Conservation (phyloP, 2,113 vertebrate species). For the Alethe diademata region DNA sequence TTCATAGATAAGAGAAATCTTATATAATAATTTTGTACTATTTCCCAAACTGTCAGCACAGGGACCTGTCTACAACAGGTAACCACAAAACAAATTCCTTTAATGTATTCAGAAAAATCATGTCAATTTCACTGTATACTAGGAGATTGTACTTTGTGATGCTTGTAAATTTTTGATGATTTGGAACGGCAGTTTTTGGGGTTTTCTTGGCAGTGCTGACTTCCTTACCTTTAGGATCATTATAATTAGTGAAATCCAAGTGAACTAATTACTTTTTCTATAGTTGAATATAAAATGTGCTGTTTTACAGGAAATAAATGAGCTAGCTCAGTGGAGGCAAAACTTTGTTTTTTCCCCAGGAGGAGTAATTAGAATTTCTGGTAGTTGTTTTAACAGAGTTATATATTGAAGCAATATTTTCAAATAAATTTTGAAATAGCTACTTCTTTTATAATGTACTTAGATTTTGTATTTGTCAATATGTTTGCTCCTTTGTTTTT, state of each 20-base stretch:
- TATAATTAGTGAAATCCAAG: background rate
- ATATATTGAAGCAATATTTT: background rate
- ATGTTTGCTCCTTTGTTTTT: background rate
- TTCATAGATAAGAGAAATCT: background rate
- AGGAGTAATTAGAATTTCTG: background rate
- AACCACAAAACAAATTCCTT: background rate
- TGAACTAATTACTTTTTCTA: background rate
- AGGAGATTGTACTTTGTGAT: background rate
- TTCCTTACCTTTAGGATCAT: background rate
- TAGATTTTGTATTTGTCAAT: background rate
- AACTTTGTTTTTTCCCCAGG: background rate
- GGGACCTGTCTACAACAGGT: background rate
- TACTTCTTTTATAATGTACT: background rate
- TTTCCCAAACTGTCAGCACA: background rate
- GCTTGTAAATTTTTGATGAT: background rate
- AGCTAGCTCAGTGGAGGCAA: background rate
- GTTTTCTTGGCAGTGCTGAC: background rate
- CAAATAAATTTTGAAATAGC: background rate
- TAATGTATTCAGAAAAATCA: background rate
- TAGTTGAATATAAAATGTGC: background rate
- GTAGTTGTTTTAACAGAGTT: background rate
- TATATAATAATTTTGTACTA: rapidly evolving
- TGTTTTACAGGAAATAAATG: background rate
- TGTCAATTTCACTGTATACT: background rate
- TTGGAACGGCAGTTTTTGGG: background rate